Evolutionary conservation across 2,113 vertebrate species (phyloP), one percentile per base, ranked within the genome.

Genomic region (Pteruthius melanotis): DNA sequence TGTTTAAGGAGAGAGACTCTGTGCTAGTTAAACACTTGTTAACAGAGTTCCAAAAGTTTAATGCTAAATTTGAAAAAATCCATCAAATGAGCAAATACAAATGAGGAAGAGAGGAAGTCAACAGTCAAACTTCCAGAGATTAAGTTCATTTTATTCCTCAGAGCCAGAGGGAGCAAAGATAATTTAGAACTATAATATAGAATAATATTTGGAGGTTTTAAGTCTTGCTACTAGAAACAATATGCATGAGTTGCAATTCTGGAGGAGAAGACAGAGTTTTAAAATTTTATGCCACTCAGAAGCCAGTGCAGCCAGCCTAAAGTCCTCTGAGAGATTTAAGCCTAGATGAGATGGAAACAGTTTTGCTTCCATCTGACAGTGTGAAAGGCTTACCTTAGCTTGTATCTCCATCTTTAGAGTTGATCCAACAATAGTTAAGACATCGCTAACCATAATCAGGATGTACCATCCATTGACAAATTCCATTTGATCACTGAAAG

Each of bases 391-490:
- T 96, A 98, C 99, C 98, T 99, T 99, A 56, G 98, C 98, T 93
- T 99, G 99, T 92, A 99, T 99, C 96, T 99, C 99, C 96, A 99
- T 99, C 97, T 99, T 99, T 66, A 99, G 97, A 42, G 97, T 96
- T 19, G 99, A 99, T 70, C 99, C 99, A 91, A 96, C 89, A 53
- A 99, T 98, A 74, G 98, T 98, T 84, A 99, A 87, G 11, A 98
- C 96, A 91, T 99, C 99, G 4, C 99, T 99, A 77, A 98, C 53
- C 11, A 99, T 98, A 94, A 99, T 99, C 77, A 99, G 97, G 89
- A 99, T 98, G 84, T 99, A 99, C 99, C 99, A 99, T 65, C 99
- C 99, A 5, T 99, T 99, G 91, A 99, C 98, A 97, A 99, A 99
- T 97, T 99, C 99, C 98, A 99, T 98, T 86, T 98, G 98, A 75